Percentiles rank a stretch among this genome's conserved stretches.
phyloP scores from a whole-genome alignment of 2,888 invertebrate species.

The Oxycera nigricornis region DNA sequence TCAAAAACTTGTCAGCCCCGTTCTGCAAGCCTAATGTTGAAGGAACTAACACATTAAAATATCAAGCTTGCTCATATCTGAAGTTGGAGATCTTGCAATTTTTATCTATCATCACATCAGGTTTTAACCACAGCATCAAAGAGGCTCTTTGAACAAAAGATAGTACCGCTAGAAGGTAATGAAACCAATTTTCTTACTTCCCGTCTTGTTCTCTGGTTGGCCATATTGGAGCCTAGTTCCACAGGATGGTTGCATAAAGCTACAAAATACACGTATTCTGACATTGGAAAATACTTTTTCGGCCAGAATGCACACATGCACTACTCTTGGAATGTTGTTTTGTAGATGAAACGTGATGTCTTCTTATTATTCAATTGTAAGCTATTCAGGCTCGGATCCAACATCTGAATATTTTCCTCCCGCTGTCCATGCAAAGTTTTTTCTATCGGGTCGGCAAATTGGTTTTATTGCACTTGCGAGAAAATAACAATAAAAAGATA shows the following conservation, averaged over 20 bases:
- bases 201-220: background rate
- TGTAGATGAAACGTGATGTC: slow-evolving; percentile 47
- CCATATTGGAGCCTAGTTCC: background rate
- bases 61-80: background rate
- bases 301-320: background rate
- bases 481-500: slow-evolving; percentile 39
- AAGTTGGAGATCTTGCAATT: background rate
- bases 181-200: background rate
- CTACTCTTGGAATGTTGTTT: background rate
- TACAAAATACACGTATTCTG: background rate
- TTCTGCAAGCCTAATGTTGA: no score
- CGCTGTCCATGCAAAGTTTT: background rate
- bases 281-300: background rate
- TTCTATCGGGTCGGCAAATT: slow-evolving; percentile 20
- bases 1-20: no score
- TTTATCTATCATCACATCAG: no score
- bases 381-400: slow-evolving; percentile 41
- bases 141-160: background rate
- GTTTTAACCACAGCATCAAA: no score
- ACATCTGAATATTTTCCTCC: slow-evolving; percentile 3
- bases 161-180: background rate
- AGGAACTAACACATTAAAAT: background rate
- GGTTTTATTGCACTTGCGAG: slow-evolving; percentile 29
- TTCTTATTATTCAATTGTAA: slow-evolving; percentile 45
- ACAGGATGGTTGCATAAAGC: background rate